These are phyloP conservation scores for Serrognathus titanus DNA, from an alignment of 2,888 invertebrate species.

Conservation along the genomic window DNA sequence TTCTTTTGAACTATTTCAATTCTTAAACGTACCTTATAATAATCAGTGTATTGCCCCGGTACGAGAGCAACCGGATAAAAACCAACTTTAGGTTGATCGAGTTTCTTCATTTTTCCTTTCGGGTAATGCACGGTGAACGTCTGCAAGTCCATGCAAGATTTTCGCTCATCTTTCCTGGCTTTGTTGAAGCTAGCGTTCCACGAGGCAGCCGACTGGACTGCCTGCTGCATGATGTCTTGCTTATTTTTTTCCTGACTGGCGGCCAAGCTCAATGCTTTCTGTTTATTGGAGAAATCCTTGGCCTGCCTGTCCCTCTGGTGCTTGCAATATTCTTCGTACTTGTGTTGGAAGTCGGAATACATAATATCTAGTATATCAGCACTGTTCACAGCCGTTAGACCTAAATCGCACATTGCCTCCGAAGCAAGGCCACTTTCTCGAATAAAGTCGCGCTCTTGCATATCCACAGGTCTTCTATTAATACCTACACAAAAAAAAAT, in stretches of 20 bases:
- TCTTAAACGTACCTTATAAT: conserved; percentile 57
- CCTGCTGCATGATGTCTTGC: conserved; percentile 74
- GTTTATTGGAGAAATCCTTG: conserved; percentile 65
- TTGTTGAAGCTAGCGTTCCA: conserved; percentile 88
- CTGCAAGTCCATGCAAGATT: conserved; percentile 89
- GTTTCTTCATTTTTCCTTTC: conserved; percentile 48
- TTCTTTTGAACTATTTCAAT: too few species aligned
- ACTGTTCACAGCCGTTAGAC: conserved; percentile 85
- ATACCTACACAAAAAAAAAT: conserved; percentile 28
- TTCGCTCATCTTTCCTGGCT: conserved; percentile 69
- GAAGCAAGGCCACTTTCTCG: conserved; percentile 74
- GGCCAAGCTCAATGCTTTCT: conserved; percentile 60
- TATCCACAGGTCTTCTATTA: conserved; percentile 74
- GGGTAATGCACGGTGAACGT: conserved; percentile 83
- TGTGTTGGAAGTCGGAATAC: conserved; percentile 91
- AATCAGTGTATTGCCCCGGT: conserved; percentile 94
- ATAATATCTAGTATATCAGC: conserved; percentile 94
- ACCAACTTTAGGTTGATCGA: conserved; percentile 55
- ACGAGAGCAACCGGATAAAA: conserved; percentile 90
- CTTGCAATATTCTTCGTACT: conserved; percentile 86
- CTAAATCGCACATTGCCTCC: conserved; percentile 90
- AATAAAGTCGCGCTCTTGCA: conserved; percentile 87
- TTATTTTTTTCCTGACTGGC: conserved; percentile 53
- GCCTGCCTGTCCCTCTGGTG: conserved; percentile 67
- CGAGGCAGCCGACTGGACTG: conserved; percentile 79